Base-by-base conservation (phyloP, 64 coral and sea anemone genomes). In the Cladopsammia gracilis region DNA sequence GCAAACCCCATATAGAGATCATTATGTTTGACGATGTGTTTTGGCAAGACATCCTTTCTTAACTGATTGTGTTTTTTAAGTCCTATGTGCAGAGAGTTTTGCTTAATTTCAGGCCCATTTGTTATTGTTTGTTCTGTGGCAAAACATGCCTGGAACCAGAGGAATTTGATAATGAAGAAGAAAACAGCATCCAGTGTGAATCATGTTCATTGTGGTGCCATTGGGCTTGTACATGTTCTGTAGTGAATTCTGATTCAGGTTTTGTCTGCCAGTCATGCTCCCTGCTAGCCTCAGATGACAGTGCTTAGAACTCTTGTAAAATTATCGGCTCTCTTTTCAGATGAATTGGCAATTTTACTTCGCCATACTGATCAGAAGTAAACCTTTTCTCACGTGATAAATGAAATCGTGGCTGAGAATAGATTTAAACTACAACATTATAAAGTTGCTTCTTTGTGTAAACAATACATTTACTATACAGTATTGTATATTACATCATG, bases 221-320 rank as follows among this genome's bases (percentile, higher is more conserved):
- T 45, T 78, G 59, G 73, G 71, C 1, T 49, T 78, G 87, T 89
- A 59, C 80, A 65, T 75, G 88, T 80, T 90, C 88, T 80, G 88
- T 56, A 81, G 88, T 90, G 76, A 90, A 6, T 9, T 62, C 57
- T 80, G 48, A 90, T 79, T 79, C 88, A 62, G 65, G 88, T 90
- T 90, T 90, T 90, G 88, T 90, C 76, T 65, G 61, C 70, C 88
- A 81, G 88, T 71, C 75, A 81, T 90, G 62, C 62, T 65, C 62
- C 62, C 62, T 65, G 62, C 62, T 65, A 65, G 62, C 62, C 10
- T 65, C 19, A 65, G 62, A 65, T 65, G 62, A 65, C 62, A 65
- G 43, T 14, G 15, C 70, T 65, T 65, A 65, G 14, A 18, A 65
- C 62, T 65, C 13, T 65, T 16, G 10, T 65, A 65, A 65, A 65